These are phyloP conservation scores for Oscheius onirici DNA, from an alignment of 2,888 invertebrate genomes.

Conservation along the genomic window DNA sequence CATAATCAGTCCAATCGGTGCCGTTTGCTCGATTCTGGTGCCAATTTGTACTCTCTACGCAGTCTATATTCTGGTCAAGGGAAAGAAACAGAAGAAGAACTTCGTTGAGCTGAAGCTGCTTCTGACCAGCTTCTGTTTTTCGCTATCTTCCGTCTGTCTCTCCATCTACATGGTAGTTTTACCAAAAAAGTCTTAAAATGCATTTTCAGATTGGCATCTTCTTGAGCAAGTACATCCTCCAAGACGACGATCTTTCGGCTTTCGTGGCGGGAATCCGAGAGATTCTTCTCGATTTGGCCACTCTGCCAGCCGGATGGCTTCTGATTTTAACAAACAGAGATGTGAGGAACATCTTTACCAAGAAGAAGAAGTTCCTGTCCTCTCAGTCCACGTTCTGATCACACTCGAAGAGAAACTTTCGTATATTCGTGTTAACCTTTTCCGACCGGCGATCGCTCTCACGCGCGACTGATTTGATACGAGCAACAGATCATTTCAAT, in stretches of 20 bases:
- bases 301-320: slow-evolving; percentile 9
- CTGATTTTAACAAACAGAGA: slow-evolving; percentile 4
- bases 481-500: too few relatives aligned
- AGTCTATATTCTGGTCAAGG: background rate
- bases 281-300: slow-evolving; percentile 10
- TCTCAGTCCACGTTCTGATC: background rate
- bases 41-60: background rate
- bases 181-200: background rate
- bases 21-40: background rate
- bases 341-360: background rate
- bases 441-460: background rate
- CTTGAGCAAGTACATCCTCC: slow-evolving; percentile 1
- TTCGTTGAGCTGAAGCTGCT: slow-evolving; percentile 3
- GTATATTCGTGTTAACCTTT: background rate
- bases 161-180: slow-evolving; percentile 11
- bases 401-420: background rate
- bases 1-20: slow-evolving; percentile 5
- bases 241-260: slow-evolving; percentile 1
- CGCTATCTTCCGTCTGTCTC: background rate
- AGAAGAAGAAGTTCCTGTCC: slow-evolving; percentile 13
- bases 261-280: background rate
- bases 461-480: too few relatives aligned
- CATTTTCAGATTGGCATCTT: slow-evolving; percentile 1
- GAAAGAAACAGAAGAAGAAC: slow-evolving; percentile 1
- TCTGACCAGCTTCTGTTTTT: slow-evolving; percentile 4